Percentiles rank a stretch among this genome's conserved stretches.
phyloP scores from a whole-genome alignment of 1,140 invertebrate species.

The Lucilia sericata region DNA sequence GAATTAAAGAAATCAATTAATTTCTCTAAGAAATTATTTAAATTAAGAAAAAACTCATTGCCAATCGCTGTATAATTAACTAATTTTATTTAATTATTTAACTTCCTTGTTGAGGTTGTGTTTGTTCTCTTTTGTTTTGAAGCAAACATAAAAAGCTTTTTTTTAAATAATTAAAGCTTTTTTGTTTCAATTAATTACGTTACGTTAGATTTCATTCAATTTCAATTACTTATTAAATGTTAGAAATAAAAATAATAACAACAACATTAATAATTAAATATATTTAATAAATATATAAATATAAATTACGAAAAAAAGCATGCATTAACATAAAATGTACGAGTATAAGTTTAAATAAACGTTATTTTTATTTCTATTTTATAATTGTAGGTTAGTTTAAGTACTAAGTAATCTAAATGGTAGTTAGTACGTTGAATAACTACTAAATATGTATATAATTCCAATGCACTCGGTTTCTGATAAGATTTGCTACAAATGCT shows the following conservation, averaged over 20 bases:
- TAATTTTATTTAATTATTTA: background rate
- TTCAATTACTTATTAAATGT: conserved; percentile 15
- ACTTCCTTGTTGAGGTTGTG: background rate
- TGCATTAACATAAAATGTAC: conserved; percentile 1
- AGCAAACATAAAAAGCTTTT: background rate
- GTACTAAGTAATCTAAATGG: background rate
- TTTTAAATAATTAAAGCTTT: background rate
- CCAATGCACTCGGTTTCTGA: background rate
- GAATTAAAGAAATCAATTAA: no score
- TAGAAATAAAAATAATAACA: background rate
- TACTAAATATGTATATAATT: background rate
- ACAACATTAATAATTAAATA: background rate
- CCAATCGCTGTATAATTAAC: no score
- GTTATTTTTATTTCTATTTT: background rate
- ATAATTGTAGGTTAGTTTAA: background rate
- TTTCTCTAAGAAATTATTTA: no score
- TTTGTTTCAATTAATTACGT: background rate
- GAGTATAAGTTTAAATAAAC: background rate
- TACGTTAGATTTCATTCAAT: background rate
- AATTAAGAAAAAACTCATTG: no score
- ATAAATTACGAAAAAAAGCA: background rate
- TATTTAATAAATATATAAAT: background rate
- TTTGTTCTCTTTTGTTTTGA: background rate
- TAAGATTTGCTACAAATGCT: conserved; percentile 5
- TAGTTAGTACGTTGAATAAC: background rate